Evolutionary conservation across 2,797 vertebrate genomes (phyloP).

Genomic region (Melanotaenia nigrans): DNA sequence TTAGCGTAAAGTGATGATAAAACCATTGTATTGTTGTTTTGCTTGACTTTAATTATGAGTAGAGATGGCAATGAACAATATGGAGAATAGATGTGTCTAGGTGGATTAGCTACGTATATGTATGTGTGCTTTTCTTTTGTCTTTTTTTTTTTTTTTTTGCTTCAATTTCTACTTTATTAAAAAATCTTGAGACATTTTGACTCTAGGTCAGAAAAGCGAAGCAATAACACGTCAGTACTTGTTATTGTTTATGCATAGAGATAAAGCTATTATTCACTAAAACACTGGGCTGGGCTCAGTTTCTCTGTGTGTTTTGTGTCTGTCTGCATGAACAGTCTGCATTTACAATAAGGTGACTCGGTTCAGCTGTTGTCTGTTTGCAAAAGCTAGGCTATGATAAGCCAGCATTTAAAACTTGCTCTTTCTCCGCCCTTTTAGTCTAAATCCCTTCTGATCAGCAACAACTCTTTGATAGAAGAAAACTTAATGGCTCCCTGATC

Average conservation of each 20-base stretch:
- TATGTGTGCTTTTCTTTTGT: too few relatives aligned
- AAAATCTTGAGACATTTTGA: too few relatives aligned
- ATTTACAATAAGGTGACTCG: constrained; percentile 57
- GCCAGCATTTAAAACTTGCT: constrained; percentile 18
- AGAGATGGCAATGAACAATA: too few relatives aligned
- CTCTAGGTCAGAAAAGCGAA: too few relatives aligned
- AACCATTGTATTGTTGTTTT: neutral
- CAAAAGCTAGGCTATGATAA: neutral
- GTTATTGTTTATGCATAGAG: neutral
- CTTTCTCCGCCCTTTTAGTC: constrained; percentile 14
- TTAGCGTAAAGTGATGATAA: neutral
- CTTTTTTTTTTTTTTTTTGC: too few relatives aligned
- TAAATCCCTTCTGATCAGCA: constrained; percentile 41
- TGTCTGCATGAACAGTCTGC: constrained; percentile 8
- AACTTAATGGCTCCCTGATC: constrained; percentile 37
- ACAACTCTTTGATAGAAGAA: constrained; percentile 35
- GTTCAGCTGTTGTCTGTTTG: constrained; percentile 61
- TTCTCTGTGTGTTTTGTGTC: constrained; percentile 3
- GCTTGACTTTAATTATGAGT: neutral
- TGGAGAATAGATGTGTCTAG: too few relatives aligned
- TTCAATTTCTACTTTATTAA: too few relatives aligned
- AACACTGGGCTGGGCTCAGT: neutral
- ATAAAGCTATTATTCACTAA: neutral
- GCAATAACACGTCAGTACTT: neutral
- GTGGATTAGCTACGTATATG: neutral